A percentile compares a stretch with the other conserved stretches of the same genome.
Evolutionary conservation across 2,888 invertebrate species (phyloP).

Genomic region (Vanessa cardui): DNA sequence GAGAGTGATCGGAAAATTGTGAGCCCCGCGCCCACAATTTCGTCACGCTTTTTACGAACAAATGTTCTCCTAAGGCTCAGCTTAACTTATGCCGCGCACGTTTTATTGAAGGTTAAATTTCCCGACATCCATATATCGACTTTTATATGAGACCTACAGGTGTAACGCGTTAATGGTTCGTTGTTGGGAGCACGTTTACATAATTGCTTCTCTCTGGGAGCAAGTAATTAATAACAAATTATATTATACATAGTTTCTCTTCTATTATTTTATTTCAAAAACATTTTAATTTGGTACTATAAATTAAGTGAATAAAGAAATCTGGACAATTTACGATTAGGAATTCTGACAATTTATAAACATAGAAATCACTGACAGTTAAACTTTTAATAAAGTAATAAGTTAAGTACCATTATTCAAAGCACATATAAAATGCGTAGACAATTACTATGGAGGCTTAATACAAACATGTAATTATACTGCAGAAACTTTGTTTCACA

Average conservation of each 20-base stretch:
- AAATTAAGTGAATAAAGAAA: too few relatives aligned
- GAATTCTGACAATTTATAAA: too few relatives aligned
- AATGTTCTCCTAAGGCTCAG: constrained; percentile 76
- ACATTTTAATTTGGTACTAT: background rate
- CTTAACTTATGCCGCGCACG: constrained; percentile 77
- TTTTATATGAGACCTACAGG: constrained; percentile 60
- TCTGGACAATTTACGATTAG: too few relatives aligned
- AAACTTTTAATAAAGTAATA: background rate
- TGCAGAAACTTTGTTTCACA: constrained; percentile 34
- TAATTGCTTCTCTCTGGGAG: constrained; percentile 17
- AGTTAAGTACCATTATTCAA: background rate
- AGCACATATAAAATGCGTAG: constrained; percentile 23
- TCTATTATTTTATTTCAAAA: background rate
- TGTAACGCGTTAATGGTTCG: constrained; percentile 55
- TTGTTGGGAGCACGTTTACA: constrained; percentile 42
- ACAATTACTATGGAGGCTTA: constrained; percentile 33
- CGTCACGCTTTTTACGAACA: constrained; percentile 80
- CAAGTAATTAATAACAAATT: background rate
- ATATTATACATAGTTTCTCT: background rate
- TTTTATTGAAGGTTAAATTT: constrained; percentile 75
- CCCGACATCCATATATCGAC: constrained; percentile 52
- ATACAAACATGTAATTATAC: constrained; percentile 41
- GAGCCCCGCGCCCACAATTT: constrained; percentile 69
- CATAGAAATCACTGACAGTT: too few relatives aligned
- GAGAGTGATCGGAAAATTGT: constrained; percentile 73